Percentiles rank a stretch among this genome's conserved stretches.
Evolutionary conservation across 2,113 vertebrate species (phyloP).

Genomic region (Monarcha castaneiventris): DNA sequence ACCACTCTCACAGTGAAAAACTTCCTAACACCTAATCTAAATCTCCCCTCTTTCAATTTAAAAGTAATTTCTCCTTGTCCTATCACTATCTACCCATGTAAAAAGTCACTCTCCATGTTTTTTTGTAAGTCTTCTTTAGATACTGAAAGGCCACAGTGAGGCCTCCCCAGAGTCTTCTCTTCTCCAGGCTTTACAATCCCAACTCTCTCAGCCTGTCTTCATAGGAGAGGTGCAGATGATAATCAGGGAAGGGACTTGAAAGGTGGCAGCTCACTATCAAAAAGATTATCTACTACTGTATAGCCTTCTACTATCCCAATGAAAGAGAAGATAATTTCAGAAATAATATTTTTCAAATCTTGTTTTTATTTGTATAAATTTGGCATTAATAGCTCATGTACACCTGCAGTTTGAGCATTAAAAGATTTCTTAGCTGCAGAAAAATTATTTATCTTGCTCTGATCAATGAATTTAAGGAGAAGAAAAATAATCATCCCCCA

Average conservation of each 20-base stretch:
- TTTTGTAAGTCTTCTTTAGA: neutral
- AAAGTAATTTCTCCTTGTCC: neutral
- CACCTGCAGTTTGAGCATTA: neutral
- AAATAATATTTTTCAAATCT: neutral
- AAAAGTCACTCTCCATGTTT: neutral
- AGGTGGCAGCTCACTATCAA: neutral
- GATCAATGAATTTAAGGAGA: neutral
- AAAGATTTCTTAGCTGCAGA: neutral
- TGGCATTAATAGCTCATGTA: neutral
- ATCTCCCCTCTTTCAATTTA: neutral
- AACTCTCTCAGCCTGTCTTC: neutral
- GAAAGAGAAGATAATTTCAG: neutral
- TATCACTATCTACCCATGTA: neutral
- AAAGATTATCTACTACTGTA: neutral
- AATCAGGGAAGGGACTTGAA: neutral
- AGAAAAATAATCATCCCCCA: neutral
- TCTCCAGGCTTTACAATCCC: neutral
- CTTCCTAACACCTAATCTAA: neutral
- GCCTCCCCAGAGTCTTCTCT: neutral
- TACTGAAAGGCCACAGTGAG: neutral
- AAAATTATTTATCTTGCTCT: neutral
- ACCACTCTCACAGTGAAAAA: neutral
- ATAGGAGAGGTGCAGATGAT: neutral
- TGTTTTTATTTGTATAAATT: neutral
- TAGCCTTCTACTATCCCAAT: neutral